Evolutionary conservation across 2,113 vertebrate species (phyloP).

Genomic region (Podarcis raffonei): DNA sequence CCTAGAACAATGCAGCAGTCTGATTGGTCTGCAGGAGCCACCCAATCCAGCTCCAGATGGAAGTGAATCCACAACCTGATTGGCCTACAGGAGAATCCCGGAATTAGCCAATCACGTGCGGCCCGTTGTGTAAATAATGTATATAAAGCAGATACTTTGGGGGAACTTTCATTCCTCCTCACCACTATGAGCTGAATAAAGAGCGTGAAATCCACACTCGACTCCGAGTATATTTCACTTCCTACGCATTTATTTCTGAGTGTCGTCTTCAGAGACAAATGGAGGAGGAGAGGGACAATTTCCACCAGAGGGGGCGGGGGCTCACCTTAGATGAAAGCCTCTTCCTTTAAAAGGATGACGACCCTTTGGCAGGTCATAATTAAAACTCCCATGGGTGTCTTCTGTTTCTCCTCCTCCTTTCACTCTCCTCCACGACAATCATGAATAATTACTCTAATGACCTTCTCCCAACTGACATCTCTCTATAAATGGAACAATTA

Average conservation of each 20-base stretch:
- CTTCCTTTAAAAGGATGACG: conserved; percentile 48
- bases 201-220: no score
- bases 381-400: conserved; percentile 27
- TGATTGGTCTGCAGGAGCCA: no score
- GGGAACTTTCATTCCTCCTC: no score
- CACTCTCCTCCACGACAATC: not conserved
- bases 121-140: no score
- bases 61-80: no score
- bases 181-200: no score
- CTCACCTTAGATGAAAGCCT: conserved; percentile 40
- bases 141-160: no score
- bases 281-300: not conserved
- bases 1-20: no score
- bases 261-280: conserved; percentile 41
- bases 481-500: conserved; percentile 40
- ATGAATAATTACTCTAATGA: not conserved
- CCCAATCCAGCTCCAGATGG: no score
- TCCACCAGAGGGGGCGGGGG: conserved; percentile 2
- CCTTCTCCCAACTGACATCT: conserved; percentile 7
- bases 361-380: not conserved
- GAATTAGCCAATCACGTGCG: no score
- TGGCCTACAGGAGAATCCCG: no score
- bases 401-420: conserved; percentile 12
- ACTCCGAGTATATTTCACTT: no score
- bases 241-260: conserved; percentile 32